Conservation (phyloP, 2,888 invertebrate genomes). For the Zaprionus obscuricornis region DNA sequence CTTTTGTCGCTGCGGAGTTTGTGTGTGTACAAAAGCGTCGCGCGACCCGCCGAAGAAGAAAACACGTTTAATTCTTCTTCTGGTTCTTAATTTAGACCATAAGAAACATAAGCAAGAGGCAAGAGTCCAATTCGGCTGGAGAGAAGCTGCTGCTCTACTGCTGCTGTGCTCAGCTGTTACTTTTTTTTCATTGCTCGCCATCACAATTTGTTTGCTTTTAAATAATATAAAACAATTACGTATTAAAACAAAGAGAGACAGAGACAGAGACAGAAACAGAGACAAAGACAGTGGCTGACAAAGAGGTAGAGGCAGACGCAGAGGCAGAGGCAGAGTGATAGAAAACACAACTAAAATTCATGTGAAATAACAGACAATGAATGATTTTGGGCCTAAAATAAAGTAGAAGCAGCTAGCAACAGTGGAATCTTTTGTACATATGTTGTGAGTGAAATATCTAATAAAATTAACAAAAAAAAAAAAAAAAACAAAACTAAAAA, state of each 20-base stretch:
- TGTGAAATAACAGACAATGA: slow-evolving; percentile 32
- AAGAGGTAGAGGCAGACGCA: background rate
- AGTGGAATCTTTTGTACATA: slow-evolving; percentile 16
- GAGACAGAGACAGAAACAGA: slow-evolving; percentile 1
- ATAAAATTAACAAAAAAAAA: background rate
- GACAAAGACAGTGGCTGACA: too few species aligned
- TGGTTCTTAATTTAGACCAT: slow-evolving; percentile 41
- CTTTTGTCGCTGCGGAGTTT: slow-evolving; percentile 4
- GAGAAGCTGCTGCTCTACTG: slow-evolving; percentile 13
- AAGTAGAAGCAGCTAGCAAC: slow-evolving; percentile 15
- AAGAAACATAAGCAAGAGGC: slow-evolving; percentile 9
- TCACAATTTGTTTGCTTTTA: slow-evolving; percentile 8
- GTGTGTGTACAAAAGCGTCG: slow-evolving; percentile 22
- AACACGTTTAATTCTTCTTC: slow-evolving; percentile 51
- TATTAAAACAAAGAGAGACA: slow-evolving; percentile 25
- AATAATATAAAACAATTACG: slow-evolving; percentile 46
- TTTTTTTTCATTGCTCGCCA: slow-evolving; percentile 8
- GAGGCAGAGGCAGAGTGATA: slow-evolving; percentile 3
- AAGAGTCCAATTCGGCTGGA: slow-evolving; percentile 21
- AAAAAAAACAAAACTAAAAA: background rate
- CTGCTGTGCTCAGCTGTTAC: slow-evolving; percentile 1
- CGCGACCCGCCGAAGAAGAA: slow-evolving; percentile 35
- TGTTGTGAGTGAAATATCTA: slow-evolving; percentile 8
- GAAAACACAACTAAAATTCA: slow-evolving; percentile 16
- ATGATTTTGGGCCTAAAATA: slow-evolving; percentile 46